A percentile compares a stretch with the other conserved stretches of the same genome.
phyloP scores from a whole-genome alignment of 2,113 vertebrate genomes.

The Antigone vipio region DNA sequence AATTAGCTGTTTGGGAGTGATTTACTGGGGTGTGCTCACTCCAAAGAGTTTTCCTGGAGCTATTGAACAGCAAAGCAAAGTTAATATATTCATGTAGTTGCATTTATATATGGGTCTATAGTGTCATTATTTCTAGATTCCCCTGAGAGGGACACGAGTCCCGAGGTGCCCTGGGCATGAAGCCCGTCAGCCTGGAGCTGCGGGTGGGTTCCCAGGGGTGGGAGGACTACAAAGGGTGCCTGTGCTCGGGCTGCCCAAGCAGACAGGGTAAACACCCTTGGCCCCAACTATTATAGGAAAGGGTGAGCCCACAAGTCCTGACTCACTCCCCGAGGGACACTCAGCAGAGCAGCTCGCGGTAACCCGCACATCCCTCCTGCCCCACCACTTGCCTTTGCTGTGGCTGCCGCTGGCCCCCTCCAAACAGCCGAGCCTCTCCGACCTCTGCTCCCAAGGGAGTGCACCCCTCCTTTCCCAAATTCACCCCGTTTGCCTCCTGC shows the following conservation, averaged over 20 bases:
- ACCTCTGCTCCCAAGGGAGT: not conserved
- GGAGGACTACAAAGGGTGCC: not conserved
- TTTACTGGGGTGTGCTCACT: not conserved
- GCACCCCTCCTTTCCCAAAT: not conserved
- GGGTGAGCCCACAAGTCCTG: not conserved
- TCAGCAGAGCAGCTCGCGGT: not conserved
- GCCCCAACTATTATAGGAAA: conserved; percentile 10
- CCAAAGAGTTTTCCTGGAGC: not conserved
- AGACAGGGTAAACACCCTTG: not conserved
- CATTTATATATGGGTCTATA: not conserved
- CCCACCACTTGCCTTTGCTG: not conserved
- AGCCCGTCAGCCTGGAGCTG: not conserved
- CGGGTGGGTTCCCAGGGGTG: not conserved
- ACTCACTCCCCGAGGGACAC: not conserved
- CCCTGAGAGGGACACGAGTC: not conserved
- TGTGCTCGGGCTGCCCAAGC: not conserved
- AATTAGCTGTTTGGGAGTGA: not conserved
- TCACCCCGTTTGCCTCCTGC: not conserved
- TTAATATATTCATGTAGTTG: not conserved
- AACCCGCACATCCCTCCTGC: not conserved
- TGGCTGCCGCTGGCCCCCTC: not conserved
- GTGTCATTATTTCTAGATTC: not conserved
- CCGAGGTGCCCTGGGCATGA: not conserved
- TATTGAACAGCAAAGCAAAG: not conserved
- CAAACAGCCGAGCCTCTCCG: not conserved